Percentiles rank a stretch among this genome's conserved stretches.
Conservation (phyloP, 2,113 vertebrate species). For the Hucho hucho region DNA sequence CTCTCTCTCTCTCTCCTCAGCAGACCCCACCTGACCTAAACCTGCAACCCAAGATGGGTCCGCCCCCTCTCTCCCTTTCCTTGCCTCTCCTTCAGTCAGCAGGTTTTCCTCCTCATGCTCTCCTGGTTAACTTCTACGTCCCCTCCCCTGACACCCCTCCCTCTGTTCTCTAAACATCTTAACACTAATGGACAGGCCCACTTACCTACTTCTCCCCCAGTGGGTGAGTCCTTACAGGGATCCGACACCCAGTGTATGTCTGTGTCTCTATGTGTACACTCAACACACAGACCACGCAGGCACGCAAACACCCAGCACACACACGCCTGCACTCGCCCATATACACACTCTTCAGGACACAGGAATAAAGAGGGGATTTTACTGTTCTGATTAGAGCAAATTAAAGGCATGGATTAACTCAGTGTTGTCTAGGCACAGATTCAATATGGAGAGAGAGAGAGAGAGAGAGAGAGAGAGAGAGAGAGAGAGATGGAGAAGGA, state of each 20-base stretch:
- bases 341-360: neutral
- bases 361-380: neutral
- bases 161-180: neutral
- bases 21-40: neutral
- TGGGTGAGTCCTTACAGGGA: no score
- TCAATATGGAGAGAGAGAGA: neutral
- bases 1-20: constrained; percentile 1
- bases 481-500: constrained; percentile 9
- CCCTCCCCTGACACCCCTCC: neutral
- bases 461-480: neutral
- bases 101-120: neutral
- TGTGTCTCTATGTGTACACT: neutral
- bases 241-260: no score
- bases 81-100: neutral
- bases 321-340: no score
- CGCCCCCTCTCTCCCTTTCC: neutral
- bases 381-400: constrained; percentile 1
- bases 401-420: constrained; percentile 1
- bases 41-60: neutral
- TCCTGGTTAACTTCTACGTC: neutral
- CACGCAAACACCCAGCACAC: neutral
- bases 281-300: neutral
- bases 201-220: neutral
- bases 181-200: neutral
- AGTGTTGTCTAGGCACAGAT: neutral